Base-by-base conservation (phyloP, 2,113 vertebrate genomes). In the Panurus biarmicus region DNA sequence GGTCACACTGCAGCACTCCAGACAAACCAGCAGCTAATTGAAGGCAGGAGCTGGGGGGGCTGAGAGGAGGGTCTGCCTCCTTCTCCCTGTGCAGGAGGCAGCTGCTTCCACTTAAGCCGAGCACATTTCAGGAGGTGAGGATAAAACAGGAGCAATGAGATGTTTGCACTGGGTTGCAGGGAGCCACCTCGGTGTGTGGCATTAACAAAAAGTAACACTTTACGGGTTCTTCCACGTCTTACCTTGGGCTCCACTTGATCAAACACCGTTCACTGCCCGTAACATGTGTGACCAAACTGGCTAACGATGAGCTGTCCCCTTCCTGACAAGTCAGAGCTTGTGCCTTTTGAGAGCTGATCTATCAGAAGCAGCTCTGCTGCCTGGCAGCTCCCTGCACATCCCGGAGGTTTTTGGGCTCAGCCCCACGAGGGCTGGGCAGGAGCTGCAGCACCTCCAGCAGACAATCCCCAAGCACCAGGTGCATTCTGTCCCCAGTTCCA, bases 41-140 rank as follows among this genome's bases (percentile, higher is more conserved):
- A 98, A 98, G 96, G 96, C 97, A 97, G 96, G 64, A 60, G 66
- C 66, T 83, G 76, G 54, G 50, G 42, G 64, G 16, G 16, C 2
- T 7, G 25, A 14, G 56, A 16, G 58, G 44, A 85, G 65, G 56
- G 9, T 75, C 70, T 79, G n/a, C 64, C 71, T 77, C 95, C 87
- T 96, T 91, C 79, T 93, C 94, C 95, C 95, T 66, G 93, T 67
- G 89, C 94, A 96, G 97, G 96, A 97, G 92, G 98, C 98, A 98
- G 97, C 98, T 98, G 97, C 98, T 98, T 98, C 98, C 98, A 97
- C 97, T 98, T 97, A 93, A 97, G 95, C 97, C 84, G 29, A 96
- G 96, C 94, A 89, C 96, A 54, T 95, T 98, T 97, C 79, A 94
- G 54, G 96, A 97, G 97, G 96, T 40, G 96, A 96, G 97, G 94